Conservation (phyloP, 2,113 vertebrate species). For the Chaetodon trifascialis region DNA sequence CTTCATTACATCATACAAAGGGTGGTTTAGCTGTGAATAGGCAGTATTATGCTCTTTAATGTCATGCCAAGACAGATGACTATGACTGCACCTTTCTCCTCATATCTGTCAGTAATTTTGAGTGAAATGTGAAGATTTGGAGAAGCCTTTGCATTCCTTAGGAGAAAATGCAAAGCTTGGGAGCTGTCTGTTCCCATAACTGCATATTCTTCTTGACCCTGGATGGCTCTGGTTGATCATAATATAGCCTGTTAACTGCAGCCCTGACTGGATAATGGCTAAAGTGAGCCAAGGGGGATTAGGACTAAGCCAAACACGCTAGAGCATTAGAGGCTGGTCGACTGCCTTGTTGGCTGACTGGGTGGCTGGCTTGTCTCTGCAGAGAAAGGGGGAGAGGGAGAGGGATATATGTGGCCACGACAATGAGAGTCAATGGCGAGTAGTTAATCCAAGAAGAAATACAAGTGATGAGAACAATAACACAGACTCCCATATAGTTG, state of each 20-base stretch:
- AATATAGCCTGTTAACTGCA: slow-evolving; percentile 81
- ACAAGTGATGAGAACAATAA: slow-evolving; percentile 7
- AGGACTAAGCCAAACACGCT: slow-evolving; percentile 73
- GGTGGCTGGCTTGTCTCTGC: slow-evolving; percentile 55
- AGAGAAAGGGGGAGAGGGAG: slow-evolving; percentile 23
- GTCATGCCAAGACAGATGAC: slow-evolving; percentile 33
- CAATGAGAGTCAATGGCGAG: slow-evolving; percentile 36
- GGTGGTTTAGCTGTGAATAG: slow-evolving; percentile 58
- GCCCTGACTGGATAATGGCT: slow-evolving; percentile 76
- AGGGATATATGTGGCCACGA: slow-evolving; percentile 1
- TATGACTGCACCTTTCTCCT: slow-evolving; percentile 26
- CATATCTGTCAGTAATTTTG: slow-evolving; percentile 24
- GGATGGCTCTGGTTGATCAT: slow-evolving; percentile 68
- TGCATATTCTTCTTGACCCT: slow-evolving; percentile 65
- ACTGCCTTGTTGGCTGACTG: slow-evolving; percentile 61
- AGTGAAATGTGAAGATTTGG: slow-evolving; percentile 36
- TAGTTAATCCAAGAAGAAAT: slow-evolving; percentile 26
- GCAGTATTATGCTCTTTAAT: slow-evolving; percentile 37
- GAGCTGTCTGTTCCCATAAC: slow-evolving; percentile 44
- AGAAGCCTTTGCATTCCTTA: slow-evolving; percentile 35
- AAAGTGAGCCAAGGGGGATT: slow-evolving; percentile 79
- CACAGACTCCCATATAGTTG: neutral
- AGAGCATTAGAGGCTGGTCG: slow-evolving; percentile 67
- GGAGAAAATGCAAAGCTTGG: slow-evolving; percentile 29
- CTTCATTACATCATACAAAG: slow-evolving; percentile 60